A percentile compares a stretch with the other conserved stretches of the same genome.
These are phyloP conservation scores for Natrix natrix DNA, from an alignment of 2,797 vertebrate genomes.

Conservation along the genomic window DNA sequence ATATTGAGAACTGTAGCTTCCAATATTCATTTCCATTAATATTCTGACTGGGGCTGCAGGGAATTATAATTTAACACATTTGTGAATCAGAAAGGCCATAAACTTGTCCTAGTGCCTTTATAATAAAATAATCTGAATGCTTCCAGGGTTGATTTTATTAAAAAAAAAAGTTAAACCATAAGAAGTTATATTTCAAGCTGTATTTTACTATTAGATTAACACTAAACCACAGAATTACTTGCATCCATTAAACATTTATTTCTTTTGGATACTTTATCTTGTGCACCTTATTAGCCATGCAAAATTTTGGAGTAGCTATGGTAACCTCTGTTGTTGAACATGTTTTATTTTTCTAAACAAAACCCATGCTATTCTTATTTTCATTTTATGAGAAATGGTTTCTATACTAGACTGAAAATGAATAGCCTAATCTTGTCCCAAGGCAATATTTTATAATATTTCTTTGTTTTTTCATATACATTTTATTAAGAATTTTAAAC, in stretches of 20 bases:
- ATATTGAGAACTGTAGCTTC: neutral
- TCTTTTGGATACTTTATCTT: constrained; percentile 64
- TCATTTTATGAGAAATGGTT: neutral
- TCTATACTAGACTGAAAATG: neutral
- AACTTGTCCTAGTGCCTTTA: neutral
- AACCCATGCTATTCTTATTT: neutral
- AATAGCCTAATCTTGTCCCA: neutral
- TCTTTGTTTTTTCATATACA: neutral
- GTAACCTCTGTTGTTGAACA: constrained; percentile 60
- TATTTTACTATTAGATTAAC: constrained; percentile 30
- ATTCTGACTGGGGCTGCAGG: neutral
- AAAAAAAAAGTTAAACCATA: constrained; percentile 23
- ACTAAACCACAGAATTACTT: constrained; percentile 6
- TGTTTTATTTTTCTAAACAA: constrained; percentile 33
- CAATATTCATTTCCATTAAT: neutral
- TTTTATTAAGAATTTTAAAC: neutral
- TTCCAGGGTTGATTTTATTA: constrained; percentile 11
- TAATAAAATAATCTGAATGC: constrained; percentile 11
- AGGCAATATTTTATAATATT: neutral
- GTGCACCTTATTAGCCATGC: constrained; percentile 63
- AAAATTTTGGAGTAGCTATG: constrained; percentile 71
- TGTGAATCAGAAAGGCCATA: neutral
- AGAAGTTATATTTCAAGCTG: constrained; percentile 33
- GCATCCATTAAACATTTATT: constrained; percentile 47
- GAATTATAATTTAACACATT: neutral